A percentile compares a stretch with the other conserved stretches of the same genome.
Evolutionary conservation across 2,797 vertebrate species (phyloP).

Genomic region (Potorous gilbertii): DNA sequence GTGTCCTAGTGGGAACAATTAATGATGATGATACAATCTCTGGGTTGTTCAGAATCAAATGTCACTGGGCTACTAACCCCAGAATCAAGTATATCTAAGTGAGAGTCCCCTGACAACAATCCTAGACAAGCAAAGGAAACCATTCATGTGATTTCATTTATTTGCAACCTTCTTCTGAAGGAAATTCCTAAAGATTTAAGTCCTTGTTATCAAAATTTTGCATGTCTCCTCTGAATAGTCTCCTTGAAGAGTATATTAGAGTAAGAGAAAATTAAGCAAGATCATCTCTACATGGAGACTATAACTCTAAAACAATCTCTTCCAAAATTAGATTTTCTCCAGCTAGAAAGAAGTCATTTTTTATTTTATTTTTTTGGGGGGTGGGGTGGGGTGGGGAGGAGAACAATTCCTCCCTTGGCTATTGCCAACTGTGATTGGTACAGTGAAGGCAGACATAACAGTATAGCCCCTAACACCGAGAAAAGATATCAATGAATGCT

Average conservation of each 20-base stretch:
- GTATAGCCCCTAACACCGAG: not conserved
- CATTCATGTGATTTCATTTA: not conserved
- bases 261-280: not conserved
- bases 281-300: not conserved
- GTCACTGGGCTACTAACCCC: not conserved
- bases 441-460: not conserved
- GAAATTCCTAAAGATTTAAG: not conserved
- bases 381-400: not conserved
- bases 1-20: not conserved
- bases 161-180: conserved; percentile 20
- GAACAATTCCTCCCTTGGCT: not conserved
- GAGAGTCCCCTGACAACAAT: not conserved
- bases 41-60: not conserved
- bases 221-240: not conserved
- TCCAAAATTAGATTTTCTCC: not conserved
- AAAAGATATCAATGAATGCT: not conserved
- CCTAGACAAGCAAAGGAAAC: not conserved
- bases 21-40: not conserved
- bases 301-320: not conserved
- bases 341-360: not conserved
- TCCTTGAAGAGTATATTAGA: not conserved
- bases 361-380: not conserved
- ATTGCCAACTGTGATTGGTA: not conserved
- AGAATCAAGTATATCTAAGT: not conserved
- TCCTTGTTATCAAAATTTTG: not conserved